Evolutionary conservation across 2,888 invertebrate genomes (phyloP), one percentile per base, ranked within the genome.

Genomic region (Notodonta dromedarius): DNA sequence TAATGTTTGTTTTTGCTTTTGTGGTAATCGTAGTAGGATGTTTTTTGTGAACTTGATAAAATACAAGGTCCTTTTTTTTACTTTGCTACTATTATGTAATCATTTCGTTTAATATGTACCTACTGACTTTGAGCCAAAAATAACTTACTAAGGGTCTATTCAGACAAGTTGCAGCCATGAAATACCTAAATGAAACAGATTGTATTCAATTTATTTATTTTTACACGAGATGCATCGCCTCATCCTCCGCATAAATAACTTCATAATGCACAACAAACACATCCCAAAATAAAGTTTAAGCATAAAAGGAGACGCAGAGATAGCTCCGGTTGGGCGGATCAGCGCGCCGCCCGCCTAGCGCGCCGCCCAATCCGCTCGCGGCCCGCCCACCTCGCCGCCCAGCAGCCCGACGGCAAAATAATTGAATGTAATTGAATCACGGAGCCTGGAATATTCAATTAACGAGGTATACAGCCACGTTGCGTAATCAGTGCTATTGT

Each of bases 351-450:
- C 90, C 90, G 86, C 83, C 85, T 79, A 72, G 58, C 82, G 67
- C 69, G 71, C 90, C 90, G 90, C 90, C 91, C 87, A 86, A 82
- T 78, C 79, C 71, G 70, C 69, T 59, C 66, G 50, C 74, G 82
- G 79, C 78, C 88, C 90, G 90, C 91, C 91, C 84, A 84, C 69
- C 72, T 66, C 65, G 70, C 85, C 83, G 83, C 83, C 85, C 85
- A 83, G 68, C 74, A n/a, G 14, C 8, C 54, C 54, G 54, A 67
- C 73, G 76, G 78, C 70, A 65, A 78, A 79, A 86, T 91, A 91
- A 91, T 91, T 89, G 89, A 85, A 77, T 78, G 81, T 91, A 91
- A 92, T 91, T 88, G 83, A 90, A 91, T 91, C 86, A 88, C 79
- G 12, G 82, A 78, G 79, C 64, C 70, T 70, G 69, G 71, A 79